A percentile compares a stretch with the other conserved stretches of the same genome.
Conservation (phyloP, 2,888 invertebrate genomes). For the Pseudanteris insignis region DNA sequence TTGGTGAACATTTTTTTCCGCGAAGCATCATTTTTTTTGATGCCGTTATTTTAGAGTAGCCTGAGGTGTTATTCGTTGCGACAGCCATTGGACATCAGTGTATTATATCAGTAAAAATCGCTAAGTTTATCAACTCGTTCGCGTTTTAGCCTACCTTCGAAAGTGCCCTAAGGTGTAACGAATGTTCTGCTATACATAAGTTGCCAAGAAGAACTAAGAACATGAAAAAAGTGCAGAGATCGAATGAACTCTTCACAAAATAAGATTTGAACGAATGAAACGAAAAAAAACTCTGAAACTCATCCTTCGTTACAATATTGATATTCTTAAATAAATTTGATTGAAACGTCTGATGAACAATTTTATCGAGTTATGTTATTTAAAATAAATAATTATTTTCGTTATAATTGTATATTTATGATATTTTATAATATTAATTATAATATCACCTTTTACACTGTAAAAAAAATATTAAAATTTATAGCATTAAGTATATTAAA, state of each 20-base stretch:
- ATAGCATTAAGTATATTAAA: too few relatives aligned
- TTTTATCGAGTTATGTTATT: too few relatives aligned
- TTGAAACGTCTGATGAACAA: too few relatives aligned
- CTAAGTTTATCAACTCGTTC: constrained; percentile 37
- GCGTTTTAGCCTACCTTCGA: constrained; percentile 39
- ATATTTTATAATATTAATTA: too few relatives aligned
- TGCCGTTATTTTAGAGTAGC: constrained; percentile 28
- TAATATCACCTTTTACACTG: too few relatives aligned
- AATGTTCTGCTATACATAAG: constrained; percentile 36
- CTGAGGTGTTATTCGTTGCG: constrained; percentile 16
- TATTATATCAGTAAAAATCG: constrained; percentile 37
- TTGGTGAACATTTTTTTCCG: constrained; percentile 16
- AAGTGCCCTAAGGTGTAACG: constrained; percentile 40
- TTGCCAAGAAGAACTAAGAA: constrained; percentile 32
- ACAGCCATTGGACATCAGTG: constrained; percentile 28
- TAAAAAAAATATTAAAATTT: too few relatives aligned
- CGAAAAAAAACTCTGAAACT: constrained; percentile 12
- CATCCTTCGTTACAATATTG: constrained; percentile 24
- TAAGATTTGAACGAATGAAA: constrained; percentile 15
- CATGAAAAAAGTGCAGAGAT: constrained; percentile 35
- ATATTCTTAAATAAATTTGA: too few relatives aligned
- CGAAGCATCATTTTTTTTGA: too few relatives aligned
- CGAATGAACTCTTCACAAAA: constrained; percentile 18
- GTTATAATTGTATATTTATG: too few relatives aligned
- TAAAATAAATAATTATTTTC: too few relatives aligned